phyloP scores from a whole-genome alignment of 2,797 vertebrate species.

The Anguilla obscura region DNA sequence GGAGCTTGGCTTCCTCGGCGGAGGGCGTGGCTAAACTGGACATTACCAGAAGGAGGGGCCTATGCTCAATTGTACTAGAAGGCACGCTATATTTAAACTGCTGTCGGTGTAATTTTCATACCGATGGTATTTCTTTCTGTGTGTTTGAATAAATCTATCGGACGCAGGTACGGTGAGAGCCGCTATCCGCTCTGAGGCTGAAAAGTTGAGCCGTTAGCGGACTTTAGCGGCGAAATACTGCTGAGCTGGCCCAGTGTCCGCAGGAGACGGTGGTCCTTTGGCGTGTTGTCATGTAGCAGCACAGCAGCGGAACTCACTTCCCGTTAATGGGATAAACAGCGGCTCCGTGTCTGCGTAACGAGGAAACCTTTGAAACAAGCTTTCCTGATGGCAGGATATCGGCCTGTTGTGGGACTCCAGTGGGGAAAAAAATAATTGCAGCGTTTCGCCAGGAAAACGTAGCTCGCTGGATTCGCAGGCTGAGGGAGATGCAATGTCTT shows the following conservation, averaged over 20 bases:
- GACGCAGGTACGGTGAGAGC: background rate
- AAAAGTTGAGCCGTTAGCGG: background rate
- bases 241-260: background rate
- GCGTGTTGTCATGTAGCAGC: background rate
- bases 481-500: background rate
- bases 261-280: background rate
- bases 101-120: conserved; percentile 5
- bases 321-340: background rate
- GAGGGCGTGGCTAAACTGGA: background rate
- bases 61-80: background rate
- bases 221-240: background rate
- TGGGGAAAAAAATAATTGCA: background rate
- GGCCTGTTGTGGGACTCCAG: background rate
- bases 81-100: background rate
- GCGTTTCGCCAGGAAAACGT: background rate
- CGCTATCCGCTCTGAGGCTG: background rate
- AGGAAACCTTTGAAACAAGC: background rate
- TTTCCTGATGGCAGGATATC: background rate
- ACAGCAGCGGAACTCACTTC: background rate
- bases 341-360: background rate
- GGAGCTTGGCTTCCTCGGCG: background rate
- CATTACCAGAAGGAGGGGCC: background rate
- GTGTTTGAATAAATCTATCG: background rate
- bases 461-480: background rate
- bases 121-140: background rate